Percentiles rank a stretch among this genome's conserved stretches.
Conservation (phyloP, 2,113 vertebrate genomes). For the Crotophaga sulcirostris region DNA sequence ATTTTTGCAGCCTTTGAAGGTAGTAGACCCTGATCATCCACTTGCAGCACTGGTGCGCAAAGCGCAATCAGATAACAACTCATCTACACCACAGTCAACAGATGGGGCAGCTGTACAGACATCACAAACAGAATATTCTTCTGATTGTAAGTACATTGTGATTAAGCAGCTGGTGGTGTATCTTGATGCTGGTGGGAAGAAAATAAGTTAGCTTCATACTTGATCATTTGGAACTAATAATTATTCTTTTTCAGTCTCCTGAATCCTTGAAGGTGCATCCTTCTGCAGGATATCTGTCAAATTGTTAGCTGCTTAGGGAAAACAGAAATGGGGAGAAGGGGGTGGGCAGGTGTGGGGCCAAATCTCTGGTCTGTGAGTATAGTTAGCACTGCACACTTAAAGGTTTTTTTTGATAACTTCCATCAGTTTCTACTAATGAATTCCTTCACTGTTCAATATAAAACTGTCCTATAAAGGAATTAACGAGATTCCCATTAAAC, state of each 20-base stretch:
- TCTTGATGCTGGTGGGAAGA: not conserved
- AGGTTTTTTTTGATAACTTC: not conserved
- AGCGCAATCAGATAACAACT: conserved; percentile 85
- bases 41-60: conserved; percentile 90
- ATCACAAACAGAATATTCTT: conserved; percentile 80
- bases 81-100: conserved; percentile 66
- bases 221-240: not conserved
- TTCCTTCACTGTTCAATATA: not conserved
- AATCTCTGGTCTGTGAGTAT: not conserved
- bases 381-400: not conserved
- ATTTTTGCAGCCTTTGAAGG: conserved; percentile 86
- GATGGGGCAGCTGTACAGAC: conserved; percentile 66
- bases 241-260: not conserved
- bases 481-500: not conserved
- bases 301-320: not conserved
- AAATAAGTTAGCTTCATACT: not conserved
- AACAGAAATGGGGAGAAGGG: not conserved
- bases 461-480: not conserved
- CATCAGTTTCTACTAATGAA: not conserved
- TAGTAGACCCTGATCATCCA: conserved; percentile 96
- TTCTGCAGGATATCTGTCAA: not conserved
- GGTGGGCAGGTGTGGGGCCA: not conserved
- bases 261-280: not conserved
- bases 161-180: not conserved
- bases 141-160: conserved; percentile 87